Evolutionary conservation across 2,113 vertebrate genomes (phyloP).

Genomic region (Microtus oregoni): DNA sequence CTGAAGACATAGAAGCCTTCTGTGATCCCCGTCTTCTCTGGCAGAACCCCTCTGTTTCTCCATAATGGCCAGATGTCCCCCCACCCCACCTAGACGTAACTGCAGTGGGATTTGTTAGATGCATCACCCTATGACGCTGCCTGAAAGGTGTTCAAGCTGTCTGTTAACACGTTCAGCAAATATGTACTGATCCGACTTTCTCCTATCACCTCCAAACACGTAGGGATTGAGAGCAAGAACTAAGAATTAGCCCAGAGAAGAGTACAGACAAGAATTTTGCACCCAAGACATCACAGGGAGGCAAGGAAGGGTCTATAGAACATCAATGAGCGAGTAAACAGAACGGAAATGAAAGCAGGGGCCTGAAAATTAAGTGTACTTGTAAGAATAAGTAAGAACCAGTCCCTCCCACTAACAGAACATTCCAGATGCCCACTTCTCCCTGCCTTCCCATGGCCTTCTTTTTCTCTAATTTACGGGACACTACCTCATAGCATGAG

Average conservation of each 20-base stretch:
- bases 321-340: slow-evolving; percentile 7
- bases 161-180: not conserved
- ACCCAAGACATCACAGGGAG: not conserved
- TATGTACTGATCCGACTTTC: not conserved
- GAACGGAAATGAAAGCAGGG: not conserved
- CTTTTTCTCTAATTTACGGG: not conserved
- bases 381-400: not conserved
- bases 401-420: not conserved
- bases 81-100: not conserved
- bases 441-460: too few species aligned
- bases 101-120: not conserved
- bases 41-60: not conserved
- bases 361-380: not conserved
- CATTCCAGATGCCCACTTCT: not conserved
- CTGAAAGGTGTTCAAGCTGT: not conserved
- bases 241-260: not conserved
- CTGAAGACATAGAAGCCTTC: not conserved
- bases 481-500: not conserved
- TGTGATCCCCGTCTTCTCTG: not conserved
- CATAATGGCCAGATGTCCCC: not conserved
- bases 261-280: not conserved
- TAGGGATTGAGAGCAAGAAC: fast-evolving
- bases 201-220: not conserved
- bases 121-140: not conserved
- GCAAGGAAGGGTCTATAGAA: not conserved